Percentiles rank a stretch among this genome's conserved stretches.
Evolutionary conservation across 1,140 invertebrate species (phyloP).

Genomic region (Matsumurasca onukii): DNA sequence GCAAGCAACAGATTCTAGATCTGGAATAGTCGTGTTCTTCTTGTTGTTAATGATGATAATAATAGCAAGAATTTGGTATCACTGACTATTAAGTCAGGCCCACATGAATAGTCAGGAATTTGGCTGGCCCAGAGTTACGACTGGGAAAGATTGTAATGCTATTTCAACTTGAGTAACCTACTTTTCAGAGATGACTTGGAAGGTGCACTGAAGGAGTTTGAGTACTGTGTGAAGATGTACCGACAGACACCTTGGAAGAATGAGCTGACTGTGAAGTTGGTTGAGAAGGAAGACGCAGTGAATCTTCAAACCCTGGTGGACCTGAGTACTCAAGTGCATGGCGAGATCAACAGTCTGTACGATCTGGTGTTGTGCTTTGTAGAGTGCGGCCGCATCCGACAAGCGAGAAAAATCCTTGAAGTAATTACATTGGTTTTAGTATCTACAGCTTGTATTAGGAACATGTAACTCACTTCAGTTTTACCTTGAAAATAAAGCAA

Average conservation of each 20-base stretch:
- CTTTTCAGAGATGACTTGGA: slow-evolving; percentile 60
- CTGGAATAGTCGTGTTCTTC: no score
- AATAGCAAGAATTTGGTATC: no score
- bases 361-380: slow-evolving; percentile 79
- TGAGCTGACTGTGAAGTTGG: slow-evolving; percentile 66
- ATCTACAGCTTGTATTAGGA: no score
- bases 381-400: slow-evolving; percentile 69
- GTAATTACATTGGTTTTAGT: slow-evolving; percentile 43
- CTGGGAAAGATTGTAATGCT: no score
- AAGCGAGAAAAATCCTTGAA: slow-evolving; percentile 80
- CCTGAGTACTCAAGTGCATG: slow-evolving; percentile 70
- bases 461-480: no score
- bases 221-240: slow-evolving; percentile 62
- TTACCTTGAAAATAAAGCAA: no score
- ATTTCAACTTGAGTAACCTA: no score
- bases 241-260: slow-evolving; percentile 68
- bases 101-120: no score
- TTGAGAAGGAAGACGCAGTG: slow-evolving; percentile 72
- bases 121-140: no score
- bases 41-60: no score
- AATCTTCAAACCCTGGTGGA: slow-evolving; percentile 77
- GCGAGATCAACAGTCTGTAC: slow-evolving; percentile 79
- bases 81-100: no score
- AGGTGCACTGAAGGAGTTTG: slow-evolving; percentile 67
- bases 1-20: no score